phyloP scores from a whole-genome alignment of 1,140 invertebrate species.

The Zaprionus kolodkinae region DNA sequence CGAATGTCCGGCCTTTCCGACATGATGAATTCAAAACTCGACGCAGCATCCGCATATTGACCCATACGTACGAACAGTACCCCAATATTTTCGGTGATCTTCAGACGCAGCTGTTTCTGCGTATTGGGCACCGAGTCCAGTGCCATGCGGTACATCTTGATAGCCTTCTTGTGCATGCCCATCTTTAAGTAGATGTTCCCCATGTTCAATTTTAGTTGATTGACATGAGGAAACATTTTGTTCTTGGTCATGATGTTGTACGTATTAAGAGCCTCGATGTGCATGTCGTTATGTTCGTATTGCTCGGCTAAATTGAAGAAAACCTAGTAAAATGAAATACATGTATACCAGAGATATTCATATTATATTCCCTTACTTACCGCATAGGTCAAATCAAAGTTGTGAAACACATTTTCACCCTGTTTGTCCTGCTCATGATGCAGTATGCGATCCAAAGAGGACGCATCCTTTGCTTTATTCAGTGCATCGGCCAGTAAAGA shows the following conservation, averaged over 20 bases:
- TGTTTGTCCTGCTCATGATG: conserved; percentile 96
- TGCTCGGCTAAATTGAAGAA: conserved; percentile 97
- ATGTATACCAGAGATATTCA: neutral
- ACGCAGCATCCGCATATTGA: conserved; percentile 97
- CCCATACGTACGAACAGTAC: conserved; percentile 97
- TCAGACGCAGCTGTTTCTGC: conserved; percentile 96
- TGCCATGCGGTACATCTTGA: conserved; percentile 99
- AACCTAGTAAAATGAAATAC: conserved; percentile 87
- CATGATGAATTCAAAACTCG: conserved; percentile 99
- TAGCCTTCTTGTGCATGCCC: conserved; percentile 96
- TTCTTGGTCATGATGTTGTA: conserved; percentile 96
- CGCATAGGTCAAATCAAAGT: conserved; percentile 96
- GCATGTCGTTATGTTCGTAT: conserved; percentile 97
- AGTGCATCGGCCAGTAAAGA: conserved; percentile 86
- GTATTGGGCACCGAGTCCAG: conserved; percentile 96
- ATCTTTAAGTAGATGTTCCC: conserved; percentile 98
- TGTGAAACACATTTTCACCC: conserved; percentile 92
- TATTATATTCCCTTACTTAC: conserved; percentile 85
- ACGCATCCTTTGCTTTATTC: conserved; percentile 98
- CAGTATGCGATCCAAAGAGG: conserved; percentile 94
- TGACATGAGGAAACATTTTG: conserved; percentile 93
- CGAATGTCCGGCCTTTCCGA: conserved; percentile 96
- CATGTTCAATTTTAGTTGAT: conserved; percentile 98
- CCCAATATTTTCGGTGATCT: conserved; percentile 99
- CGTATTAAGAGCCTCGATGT: conserved; percentile 97